phyloP scores from a whole-genome alignment of 1,140 invertebrate genomes.

The Leptinotarsa undecemlineata region DNA sequence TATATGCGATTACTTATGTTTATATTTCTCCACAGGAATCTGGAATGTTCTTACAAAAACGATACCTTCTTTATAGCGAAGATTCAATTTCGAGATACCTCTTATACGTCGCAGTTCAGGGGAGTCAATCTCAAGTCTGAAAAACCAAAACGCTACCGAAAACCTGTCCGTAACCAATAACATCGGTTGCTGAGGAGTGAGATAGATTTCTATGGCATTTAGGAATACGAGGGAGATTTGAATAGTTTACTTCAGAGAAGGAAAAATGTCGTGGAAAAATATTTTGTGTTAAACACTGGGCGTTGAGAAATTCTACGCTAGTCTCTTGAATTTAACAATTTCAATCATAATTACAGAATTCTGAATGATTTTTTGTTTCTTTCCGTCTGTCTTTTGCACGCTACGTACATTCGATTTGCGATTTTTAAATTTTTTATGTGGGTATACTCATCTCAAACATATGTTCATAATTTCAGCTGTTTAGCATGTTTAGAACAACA shows the following conservation, averaged over 20 bases:
- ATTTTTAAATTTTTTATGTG: no score
- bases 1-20: conserved; percentile 26
- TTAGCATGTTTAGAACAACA: no score
- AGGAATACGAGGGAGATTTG: background rate
- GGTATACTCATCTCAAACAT: no score
- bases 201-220: conserved; percentile 20
- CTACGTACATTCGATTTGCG: no score
- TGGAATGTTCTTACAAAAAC: conserved; percentile 18
- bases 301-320: no score
- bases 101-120: conserved; percentile 29
- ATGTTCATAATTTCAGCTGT: no score
- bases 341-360: no score
- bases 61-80: conserved; percentile 33
- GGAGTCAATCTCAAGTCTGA: conserved; percentile 38
- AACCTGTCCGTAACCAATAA: conserved; percentile 45
- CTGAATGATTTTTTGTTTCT: no score
- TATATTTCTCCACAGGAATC: conserved; percentile 22
- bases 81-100: conserved; percentile 43
- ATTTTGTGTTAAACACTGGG: no score
- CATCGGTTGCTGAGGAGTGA: conserved; percentile 35
- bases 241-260: background rate
- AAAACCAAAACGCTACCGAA: conserved; percentile 38
- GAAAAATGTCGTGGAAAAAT: no score
- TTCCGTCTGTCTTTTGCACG: no score
- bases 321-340: no score